These are phyloP conservation scores for Trachemys scripta DNA, from an alignment of 2,113 vertebrate genomes.

Conservation along the genomic window DNA sequence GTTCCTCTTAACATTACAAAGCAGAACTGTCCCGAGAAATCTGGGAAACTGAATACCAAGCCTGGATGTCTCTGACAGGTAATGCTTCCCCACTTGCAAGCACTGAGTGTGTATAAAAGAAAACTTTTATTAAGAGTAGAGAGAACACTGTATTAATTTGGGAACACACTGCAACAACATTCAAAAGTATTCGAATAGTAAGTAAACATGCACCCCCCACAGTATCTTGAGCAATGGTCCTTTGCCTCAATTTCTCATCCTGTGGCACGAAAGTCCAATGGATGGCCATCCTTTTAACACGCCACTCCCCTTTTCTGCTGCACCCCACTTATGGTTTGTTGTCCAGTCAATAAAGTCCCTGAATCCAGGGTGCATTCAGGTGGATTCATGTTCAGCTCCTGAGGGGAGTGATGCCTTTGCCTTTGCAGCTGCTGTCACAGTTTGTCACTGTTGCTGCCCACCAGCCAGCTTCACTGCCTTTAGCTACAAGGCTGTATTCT, in stretches of 20 bases:
- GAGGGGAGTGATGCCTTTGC: neutral
- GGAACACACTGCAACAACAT: neutral
- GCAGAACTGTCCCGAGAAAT: neutral
- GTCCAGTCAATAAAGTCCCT: neutral
- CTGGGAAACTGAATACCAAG: neutral
- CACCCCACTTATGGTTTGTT: neutral
- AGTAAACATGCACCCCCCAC: neutral
- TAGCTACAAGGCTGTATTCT: neutral
- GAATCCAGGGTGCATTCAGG: neutral
- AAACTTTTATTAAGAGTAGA: neutral
- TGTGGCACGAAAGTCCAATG: neutral
- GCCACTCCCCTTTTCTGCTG: neutral
- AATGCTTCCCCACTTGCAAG: neutral
- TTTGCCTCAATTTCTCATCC: neutral
- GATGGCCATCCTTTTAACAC: neutral
- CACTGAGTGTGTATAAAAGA: neutral
- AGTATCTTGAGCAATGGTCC: neutral
- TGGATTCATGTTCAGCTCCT: neutral
- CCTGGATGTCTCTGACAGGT: neutral
- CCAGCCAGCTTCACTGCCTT: neutral
- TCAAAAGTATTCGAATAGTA: neutral
- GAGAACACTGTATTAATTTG: neutral
- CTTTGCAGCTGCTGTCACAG: neutral
- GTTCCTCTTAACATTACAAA: neutral
- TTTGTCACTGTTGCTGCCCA: neutral